Percentiles rank a stretch among this genome's conserved stretches.
Evolutionary conservation across 2,888 invertebrate genomes (phyloP).

Genomic region (Bhutanitis thaidina): DNA sequence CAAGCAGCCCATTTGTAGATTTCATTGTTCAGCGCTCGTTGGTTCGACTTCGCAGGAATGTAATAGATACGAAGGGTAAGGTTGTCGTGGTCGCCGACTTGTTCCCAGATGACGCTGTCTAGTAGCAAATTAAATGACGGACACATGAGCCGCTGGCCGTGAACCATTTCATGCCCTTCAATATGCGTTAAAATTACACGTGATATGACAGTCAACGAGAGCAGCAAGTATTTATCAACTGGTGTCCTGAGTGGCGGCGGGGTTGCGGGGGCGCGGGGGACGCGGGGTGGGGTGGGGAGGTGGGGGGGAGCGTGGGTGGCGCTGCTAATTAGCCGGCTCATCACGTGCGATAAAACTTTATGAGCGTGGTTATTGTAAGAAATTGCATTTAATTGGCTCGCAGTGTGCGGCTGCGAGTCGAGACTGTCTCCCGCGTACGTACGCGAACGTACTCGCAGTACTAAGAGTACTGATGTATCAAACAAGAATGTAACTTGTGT

Average conservation of each 20-base stretch:
- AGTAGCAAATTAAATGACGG: not conserved
- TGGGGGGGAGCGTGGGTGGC: not conserved
- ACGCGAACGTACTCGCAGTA: too few species aligned
- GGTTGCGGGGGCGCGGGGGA: too few species aligned
- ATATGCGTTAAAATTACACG: not conserved
- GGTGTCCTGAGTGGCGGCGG: too few species aligned
- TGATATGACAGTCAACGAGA: not conserved
- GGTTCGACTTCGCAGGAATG: too few species aligned
- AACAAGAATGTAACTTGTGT: too few species aligned
- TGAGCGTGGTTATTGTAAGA: not conserved
- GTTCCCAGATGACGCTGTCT: not conserved
- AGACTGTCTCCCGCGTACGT: too few species aligned
- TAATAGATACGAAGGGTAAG: too few species aligned
- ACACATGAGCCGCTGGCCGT: not conserved
- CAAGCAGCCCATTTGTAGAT: too few species aligned
- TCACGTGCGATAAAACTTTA: conserved; percentile 2
- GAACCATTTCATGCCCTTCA: not conserved
- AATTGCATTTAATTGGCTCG: conserved; percentile 12
- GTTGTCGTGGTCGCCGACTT: not conserved
- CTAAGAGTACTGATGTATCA: too few species aligned
- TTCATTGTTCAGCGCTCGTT: too few species aligned
- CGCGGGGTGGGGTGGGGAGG: too few species aligned
- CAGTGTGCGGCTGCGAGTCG: not conserved
- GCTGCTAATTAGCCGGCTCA: not conserved
- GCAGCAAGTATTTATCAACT: not conserved